Base-by-base conservation (phyloP, 2,888 invertebrate genomes). In the Polyploca ridens region DNA sequence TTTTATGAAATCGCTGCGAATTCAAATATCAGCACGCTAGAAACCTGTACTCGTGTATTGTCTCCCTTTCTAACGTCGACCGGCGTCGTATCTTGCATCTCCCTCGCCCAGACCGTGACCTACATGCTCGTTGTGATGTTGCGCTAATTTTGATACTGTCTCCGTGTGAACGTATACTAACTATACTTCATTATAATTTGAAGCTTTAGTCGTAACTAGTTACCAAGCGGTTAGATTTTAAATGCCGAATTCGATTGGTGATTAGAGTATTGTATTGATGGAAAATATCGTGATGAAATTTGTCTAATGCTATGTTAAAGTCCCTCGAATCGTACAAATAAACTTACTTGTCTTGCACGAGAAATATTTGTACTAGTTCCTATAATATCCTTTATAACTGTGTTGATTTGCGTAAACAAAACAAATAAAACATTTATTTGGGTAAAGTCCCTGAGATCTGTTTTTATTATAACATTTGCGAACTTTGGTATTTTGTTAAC, bases 111-210 rank as follows among this genome's bases (percentile, higher is more conserved):
- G 79, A 85, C 90, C 91, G 83, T 91, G 91, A 91, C 91, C 91
- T 84, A 90, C 86, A 89, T 90, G 83, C 64, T 69, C 65, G 78
- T 72, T 73, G 75, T 80, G 75, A 72, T 75, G 81, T 83, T 85
- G 86, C 76, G 85, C 90, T 89, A 90, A 90, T 89, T 90, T 81
- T 74, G 83, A 76, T 81, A 76, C 86, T 87, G 85, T 84, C 83
- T 75, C 54, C 19, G 54, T 54, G 54, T 54, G 19, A 19, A 54
- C 54, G 54, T 19, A 19, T 54, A 46, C n/a, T 5, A 16, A 54
- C n/a, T 19, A 54, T 54, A 54, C 19, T n/a, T 46, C 46, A n/a
- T 46, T 46, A 19, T 54, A 54, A 54, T 54, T 10, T 54, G 10
- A 54, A 54, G 13, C 41, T 41, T 13, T 19, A 19, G 54, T 54